Percentiles rank a stretch among this genome's conserved stretches.
Conservation (phyloP, 2,113 vertebrate genomes). For the Oryzias celebensis region DNA sequence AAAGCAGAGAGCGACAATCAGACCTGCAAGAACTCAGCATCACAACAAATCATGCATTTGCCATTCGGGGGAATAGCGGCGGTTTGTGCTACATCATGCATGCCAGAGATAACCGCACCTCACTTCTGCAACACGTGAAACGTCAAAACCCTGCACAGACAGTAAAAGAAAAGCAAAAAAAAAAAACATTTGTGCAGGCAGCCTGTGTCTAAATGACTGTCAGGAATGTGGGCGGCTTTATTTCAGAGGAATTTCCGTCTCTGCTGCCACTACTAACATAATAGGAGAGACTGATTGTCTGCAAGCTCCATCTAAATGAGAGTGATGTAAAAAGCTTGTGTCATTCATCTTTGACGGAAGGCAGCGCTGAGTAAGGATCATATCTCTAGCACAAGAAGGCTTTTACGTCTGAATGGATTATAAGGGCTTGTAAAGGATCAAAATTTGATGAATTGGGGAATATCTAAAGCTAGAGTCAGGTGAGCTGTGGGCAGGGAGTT, state of each 20-base stretch:
- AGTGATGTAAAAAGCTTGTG: conserved; percentile 21
- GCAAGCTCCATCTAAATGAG: conserved; percentile 46
- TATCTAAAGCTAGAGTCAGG: conserved; percentile 1
- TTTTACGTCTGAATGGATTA: conserved; percentile 6
- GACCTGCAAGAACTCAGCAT: background rate
- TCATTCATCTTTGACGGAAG: conserved; percentile 15
- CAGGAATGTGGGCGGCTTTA: conserved; percentile 16
- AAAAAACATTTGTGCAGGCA: background rate
- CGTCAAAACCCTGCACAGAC: background rate
- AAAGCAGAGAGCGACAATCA: background rate
- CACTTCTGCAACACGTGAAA: too few relatives aligned
- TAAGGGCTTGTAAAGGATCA: conserved; percentile 5
- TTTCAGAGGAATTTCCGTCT: conserved; percentile 29
- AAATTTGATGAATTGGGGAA: conserved; percentile 1
- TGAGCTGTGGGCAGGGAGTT: background rate
- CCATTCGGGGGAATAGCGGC: too few relatives aligned
- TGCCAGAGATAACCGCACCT: background rate
- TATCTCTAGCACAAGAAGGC: background rate
- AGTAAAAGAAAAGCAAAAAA: background rate
- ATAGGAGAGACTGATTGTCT: conserved; percentile 50
- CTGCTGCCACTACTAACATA: conserved; percentile 46
- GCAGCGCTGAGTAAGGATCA: conserved; percentile 13
- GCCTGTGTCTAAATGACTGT: background rate
- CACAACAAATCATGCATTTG: background rate
- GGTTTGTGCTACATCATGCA: background rate